Evolutionary conservation across 2,888 invertebrate genomes (phyloP), one percentile per base, ranked within the genome.

Genomic region (Rhagophthalmus giganteus): DNA sequence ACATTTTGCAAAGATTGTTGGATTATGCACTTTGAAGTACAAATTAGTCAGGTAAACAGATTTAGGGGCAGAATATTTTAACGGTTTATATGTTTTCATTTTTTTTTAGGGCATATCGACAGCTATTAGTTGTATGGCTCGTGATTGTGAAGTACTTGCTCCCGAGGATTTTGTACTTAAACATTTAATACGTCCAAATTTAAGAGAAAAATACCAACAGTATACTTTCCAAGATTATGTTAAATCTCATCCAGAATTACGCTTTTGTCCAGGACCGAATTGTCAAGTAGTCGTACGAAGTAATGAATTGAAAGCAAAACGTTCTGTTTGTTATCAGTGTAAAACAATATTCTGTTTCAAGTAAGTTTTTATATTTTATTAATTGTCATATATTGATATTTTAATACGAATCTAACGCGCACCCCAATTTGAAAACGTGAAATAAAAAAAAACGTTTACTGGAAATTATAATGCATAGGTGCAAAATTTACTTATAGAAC

Each of bases 61-160:
- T n/a, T n/a, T n/a, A n/a, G n/a, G n/a, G n/a, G n/a, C n/a, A n/a
- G n/a, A n/a, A n/a, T n/a, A n/a, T n/a, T n/a, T n/a, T n/a, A n/a
- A n/a, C n/a, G n/a, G n/a, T n/a, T n/a, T n/a, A n/a, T n/a, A n/a
- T n/a, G n/a, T n/a, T n/a, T n/a, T n/a, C n/a, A n/a, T n/a, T n/a
- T n/a, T n/a, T n/a, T 57, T 61, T 52, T 49, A 72, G 84, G 86
- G 86, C 66, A 84, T 85, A 57, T 83, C 84, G 56, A 82, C 86
- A 79, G 93, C 89, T 62, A 95, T 99, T 66, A 90, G 94, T 69
- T 99, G 99, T 76, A 99, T 99, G 98, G 94, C 93, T 33, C 87
- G 88, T 68, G 89, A 90, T 58, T 99, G 99, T 77, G 88, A 89
- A 71, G 87, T 97, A 27, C 80, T 95, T 61, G 94, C 91, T n/a